Evolutionary conservation across 2,113 vertebrate species (phyloP), one percentile per base, ranked within the genome.

Genomic region (Scopus umbretta): DNA sequence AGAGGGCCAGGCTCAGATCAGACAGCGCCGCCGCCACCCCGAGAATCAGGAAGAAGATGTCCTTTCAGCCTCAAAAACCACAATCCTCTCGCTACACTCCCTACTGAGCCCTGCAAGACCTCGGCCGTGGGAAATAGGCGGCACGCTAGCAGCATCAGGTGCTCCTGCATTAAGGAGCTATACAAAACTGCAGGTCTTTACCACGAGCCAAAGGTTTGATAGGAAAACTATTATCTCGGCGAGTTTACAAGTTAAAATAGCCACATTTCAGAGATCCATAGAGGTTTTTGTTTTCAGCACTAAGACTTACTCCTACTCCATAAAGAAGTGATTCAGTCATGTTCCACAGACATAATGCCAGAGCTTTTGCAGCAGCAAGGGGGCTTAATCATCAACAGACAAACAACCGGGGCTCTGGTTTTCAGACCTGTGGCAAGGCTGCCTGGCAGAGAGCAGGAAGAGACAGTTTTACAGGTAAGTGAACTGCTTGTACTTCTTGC

Each of bases 41-140:
- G 0, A 58, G 49, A 75, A 23, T 4, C 1, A 0, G 27, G 21
- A 70, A 63, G n/a, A 1, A 71, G 70, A 34, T 38, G 26, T 86
- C 85, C 58, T 86, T 88, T 55, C 70, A 36, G 67, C 29, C 72
- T 78, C 67, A 53, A 58, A 55, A 65, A 38, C 1, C 45, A 45
- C 59, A 63, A 6, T 16, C 22, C 18, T 73, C 58, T 26, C 36
- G 30, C 88, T 90, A 23, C 5, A 4, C 21, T 71, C 3, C 0
- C 12, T 55, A 49, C 42, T 19, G 71, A 93, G 71, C 55, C 5
- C 0, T 50, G 70, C 85, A 53, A 76, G 55, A 74, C 62, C 78
- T 52, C 2, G 3, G 74, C 70, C 4, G 0, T 8, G 53, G 34
- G 67, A 73, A 45, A 20, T 14, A 14, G 0, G 3, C 5, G 34